Percentiles rank a stretch among this genome's conserved stretches.
These are phyloP conservation scores for Laupala kohalensis DNA, from an alignment of 1,140 invertebrate species.

Conservation along the genomic window DNA sequence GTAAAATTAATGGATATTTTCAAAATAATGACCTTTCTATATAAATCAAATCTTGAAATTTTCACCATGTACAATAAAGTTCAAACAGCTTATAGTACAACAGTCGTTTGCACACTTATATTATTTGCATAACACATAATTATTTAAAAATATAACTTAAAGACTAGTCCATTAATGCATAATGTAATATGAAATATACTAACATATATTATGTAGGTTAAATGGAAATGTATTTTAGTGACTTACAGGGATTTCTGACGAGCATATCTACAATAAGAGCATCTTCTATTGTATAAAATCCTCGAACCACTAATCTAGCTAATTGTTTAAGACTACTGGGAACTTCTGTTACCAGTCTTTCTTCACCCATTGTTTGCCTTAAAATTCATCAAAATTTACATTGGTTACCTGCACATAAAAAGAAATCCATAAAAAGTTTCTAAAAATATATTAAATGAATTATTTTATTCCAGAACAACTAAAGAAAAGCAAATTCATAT, in stretches of 20 bases:
- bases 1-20: no score
- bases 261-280: slow-evolving; percentile 89
- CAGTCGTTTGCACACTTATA: no score
- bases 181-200: neutral
- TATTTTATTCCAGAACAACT: no score
- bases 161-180: neutral
- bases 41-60: no score
- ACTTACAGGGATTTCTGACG: slow-evolving; percentile 79
- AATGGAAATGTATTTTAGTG: slow-evolving; percentile 4
- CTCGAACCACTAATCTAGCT: slow-evolving; percentile 74
- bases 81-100: no score
- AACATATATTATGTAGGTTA: neutral
- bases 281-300: slow-evolving; percentile 89
- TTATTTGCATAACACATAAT: no score
- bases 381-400: neutral
- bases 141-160: neutral
- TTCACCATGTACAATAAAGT: no score
- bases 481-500: no score
- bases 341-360: slow-evolving; percentile 60
- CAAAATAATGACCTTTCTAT: no score
- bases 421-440: no score
- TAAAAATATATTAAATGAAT: no score
- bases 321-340: slow-evolving; percentile 83
- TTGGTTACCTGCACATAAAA: no score
- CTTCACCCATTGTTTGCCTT: slow-evolving; percentile 22